Base-by-base conservation (phyloP, 2,797 vertebrate genomes). In the Champsocephalus esox region DNA sequence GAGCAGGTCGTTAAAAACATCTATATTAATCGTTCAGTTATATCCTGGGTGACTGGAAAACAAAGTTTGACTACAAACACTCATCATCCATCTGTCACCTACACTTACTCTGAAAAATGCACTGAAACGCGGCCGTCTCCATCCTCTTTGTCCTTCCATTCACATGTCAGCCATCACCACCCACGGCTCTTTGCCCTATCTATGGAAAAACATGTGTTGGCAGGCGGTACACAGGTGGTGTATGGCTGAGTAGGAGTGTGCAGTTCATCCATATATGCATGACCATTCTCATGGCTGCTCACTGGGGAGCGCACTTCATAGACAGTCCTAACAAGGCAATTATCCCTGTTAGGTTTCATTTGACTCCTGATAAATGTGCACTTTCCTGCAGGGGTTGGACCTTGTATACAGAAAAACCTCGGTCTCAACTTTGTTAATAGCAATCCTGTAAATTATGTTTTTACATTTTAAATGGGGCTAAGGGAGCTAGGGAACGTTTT, bases 1-100 rank as follows among this genome's bases (percentile, higher is more conserved):
- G 34, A 49, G 34, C 24, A 13, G 5, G 54, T 8, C 65, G 72
- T 64, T 21, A 5, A 45, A 48, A 52, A 77, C 34, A 48, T 59
- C 70, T 71, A 55, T 66, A 19, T 44, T 34, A 77, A 60, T 52
- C 66, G 66, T 66, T 16, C 44, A 58, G 43, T 57, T 62, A 50
- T 70, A 52, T 70, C 64, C 56, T 58, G 55, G 65, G 51, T 76
- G 77, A 44, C 61, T 81, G 65, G 80, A 82, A 76, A 83, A 81
- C 83, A 74, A 75, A 68, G 85, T 69, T 80, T 72, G 83, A 82
- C 68, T 50, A 83, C 71, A 55, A 32, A 38, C 73, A 54, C 82
- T 73, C 76, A 89, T 86, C 87, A 74, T 80, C 89, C 88, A 90
- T 90, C 89, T 88, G 88, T 85, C 87, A 82, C 65, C 83, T 49